phyloP scores from a whole-genome alignment of 1,140 invertebrate genomes.

The Sitodiplosis mosellana region DNA sequence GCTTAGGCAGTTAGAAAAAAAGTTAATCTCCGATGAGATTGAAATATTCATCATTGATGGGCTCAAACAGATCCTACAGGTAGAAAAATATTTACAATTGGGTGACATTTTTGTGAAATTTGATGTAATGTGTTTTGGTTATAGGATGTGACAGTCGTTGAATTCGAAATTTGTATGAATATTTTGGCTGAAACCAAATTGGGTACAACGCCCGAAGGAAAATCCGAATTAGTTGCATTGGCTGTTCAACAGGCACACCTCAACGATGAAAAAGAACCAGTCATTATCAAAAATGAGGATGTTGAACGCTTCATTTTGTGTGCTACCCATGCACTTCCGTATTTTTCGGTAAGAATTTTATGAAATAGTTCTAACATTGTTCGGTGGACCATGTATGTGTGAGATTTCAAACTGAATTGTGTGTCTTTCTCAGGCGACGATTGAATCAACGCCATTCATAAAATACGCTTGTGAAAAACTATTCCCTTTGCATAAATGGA shows the following conservation, averaged over 20 bases:
- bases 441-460: constrained; percentile 73
- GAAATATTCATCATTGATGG: constrained; percentile 73
- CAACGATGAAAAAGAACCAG: constrained; percentile 53
- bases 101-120: neutral
- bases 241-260: constrained; percentile 66
- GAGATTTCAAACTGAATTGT: too few relatives aligned
- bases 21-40: constrained; percentile 64
- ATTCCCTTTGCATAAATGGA: constrained; percentile 40
- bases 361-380: too few relatives aligned
- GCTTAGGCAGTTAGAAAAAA: constrained; percentile 56
- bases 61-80: constrained; percentile 71
- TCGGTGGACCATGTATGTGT: too few relatives aligned
- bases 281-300: constrained; percentile 56
- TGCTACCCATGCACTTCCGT: constrained; percentile 62
- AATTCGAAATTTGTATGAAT: constrained; percentile 79
- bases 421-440: too few relatives aligned
- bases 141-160: constrained; percentile 75
- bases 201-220: constrained; percentile 56
- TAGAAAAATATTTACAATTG: constrained; percentile 20
- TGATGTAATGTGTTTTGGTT: constrained; percentile 11
- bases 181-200: constrained; percentile 62
- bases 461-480: constrained; percentile 74
- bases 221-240: constrained; percentile 70
- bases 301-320: constrained; percentile 67
- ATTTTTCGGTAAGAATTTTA: constrained; percentile 60